A percentile compares a stretch with the other conserved stretches of the same genome.
These are phyloP conservation scores for Cephalopterus ornatus DNA, from an alignment of 2,113 vertebrate genomes.

Conservation along the genomic window DNA sequence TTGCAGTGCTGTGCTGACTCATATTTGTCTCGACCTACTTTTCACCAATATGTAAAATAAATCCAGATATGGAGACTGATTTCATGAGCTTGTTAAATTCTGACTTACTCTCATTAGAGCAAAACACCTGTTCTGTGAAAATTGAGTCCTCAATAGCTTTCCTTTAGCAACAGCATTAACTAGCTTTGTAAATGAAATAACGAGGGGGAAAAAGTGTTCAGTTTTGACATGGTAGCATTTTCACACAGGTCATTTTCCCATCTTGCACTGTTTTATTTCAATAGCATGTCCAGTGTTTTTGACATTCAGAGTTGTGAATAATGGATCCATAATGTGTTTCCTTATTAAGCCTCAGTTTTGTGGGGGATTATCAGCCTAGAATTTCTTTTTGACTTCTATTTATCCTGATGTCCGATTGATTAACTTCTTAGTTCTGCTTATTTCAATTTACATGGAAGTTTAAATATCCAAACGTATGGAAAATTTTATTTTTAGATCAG, in stretches of 20 bases:
- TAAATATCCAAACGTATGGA: not conserved
- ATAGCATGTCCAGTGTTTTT: not conserved
- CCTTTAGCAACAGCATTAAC: not conserved
- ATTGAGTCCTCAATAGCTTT: not conserved
- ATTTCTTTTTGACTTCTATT: not conserved
- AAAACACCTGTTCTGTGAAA: not conserved
- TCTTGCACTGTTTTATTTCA: not conserved
- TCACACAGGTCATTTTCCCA: not conserved
- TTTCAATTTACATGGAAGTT: not conserved
- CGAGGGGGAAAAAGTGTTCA: not conserved
- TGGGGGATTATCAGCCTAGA: not conserved
- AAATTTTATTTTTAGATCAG: not conserved
- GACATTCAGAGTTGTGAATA: not conserved
- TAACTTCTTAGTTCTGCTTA: not conserved
- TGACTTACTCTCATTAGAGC: not conserved
- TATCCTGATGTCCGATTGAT: not conserved
- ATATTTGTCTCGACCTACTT: slow-evolving; percentile 36
- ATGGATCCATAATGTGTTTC: not conserved
- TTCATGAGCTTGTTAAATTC: not conserved
- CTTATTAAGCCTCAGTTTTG: not conserved
- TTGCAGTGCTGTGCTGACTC: slow-evolving; percentile 43
- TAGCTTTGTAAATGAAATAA: not conserved
- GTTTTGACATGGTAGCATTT: not conserved
- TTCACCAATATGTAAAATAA: slow-evolving; percentile 18
- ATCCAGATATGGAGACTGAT: slow-evolving; percentile 12